These are phyloP conservation scores for Nematopogon swammerdamellus DNA, from an alignment of 2,888 invertebrate genomes.

Conservation along the genomic window DNA sequence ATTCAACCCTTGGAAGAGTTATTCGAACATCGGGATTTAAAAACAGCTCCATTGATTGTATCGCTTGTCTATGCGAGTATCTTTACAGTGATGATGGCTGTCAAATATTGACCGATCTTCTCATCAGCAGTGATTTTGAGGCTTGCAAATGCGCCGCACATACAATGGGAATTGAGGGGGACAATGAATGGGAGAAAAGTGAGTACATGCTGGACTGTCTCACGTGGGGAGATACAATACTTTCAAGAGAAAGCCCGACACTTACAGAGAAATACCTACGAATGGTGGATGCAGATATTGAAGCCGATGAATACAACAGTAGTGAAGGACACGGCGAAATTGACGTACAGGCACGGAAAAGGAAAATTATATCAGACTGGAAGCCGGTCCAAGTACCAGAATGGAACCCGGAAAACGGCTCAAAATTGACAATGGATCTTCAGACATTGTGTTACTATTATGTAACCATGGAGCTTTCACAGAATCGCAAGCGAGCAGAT, in stretches of 20 bases:
- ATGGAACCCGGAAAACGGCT: background rate
- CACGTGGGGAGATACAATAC: background rate
- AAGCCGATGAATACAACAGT: background rate
- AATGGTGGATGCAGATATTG: background rate
- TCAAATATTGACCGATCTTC: slow-evolving; percentile 3
- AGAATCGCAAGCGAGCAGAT: slow-evolving; percentile 1
- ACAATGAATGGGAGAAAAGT: background rate
- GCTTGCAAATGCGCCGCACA: slow-evolving; percentile 3
- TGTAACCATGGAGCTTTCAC: slow-evolving; percentile 6
- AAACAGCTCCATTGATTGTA: slow-evolving; percentile 1
- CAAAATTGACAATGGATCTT: background rate
- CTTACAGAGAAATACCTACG: background rate
- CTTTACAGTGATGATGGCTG: slow-evolving; percentile 4
- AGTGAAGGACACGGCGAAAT: background rate
- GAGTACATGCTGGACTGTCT: background rate
- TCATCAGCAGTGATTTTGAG: background rate
- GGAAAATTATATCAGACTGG: no score
- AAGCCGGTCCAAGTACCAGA: background rate
- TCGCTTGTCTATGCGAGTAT: slow-evolving; percentile 5
- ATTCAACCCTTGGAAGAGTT: slow-evolving; percentile 4
- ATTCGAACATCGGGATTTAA: slow-evolving; percentile 1
- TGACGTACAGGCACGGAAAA: no score
- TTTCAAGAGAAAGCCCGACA: no score
- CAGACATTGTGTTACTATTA: slow-evolving; percentile 2
- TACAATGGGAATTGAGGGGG: background rate